These are phyloP conservation scores for Ophonus ardosiacus DNA, from an alignment of 2,888 invertebrate species.

Conservation along the genomic window DNA sequence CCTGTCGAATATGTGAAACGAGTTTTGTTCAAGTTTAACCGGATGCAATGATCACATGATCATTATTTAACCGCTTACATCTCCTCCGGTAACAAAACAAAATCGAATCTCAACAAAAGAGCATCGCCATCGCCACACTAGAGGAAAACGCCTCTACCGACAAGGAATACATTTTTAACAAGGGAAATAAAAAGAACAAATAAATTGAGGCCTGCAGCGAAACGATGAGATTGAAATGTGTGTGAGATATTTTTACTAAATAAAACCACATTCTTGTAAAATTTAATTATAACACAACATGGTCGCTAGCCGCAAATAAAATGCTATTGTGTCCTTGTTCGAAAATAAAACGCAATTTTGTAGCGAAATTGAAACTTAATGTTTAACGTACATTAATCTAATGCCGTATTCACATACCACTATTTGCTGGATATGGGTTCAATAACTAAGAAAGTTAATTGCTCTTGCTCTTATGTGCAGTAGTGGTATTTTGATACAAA, in stretches of 20 bases:
- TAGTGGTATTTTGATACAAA: too few species aligned
- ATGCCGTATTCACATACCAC: too few species aligned
- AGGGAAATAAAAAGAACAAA: constrained; percentile 20
- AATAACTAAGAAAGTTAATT: too few species aligned
- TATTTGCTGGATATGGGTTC: too few species aligned
- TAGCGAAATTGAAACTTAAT: neutral
- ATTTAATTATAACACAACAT: neutral
- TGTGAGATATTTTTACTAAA: neutral
- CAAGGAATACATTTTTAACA: constrained; percentile 9
- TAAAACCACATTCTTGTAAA: neutral
- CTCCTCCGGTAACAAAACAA: constrained; percentile 48
- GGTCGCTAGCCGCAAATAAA: neutral
- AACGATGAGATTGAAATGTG: neutral
- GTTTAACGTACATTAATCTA: too few species aligned
- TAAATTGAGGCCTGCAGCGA: neutral
- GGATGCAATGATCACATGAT: constrained; percentile 54
- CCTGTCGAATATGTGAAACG: constrained; percentile 57
- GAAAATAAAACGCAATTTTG: neutral
- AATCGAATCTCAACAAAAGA: constrained; percentile 46
- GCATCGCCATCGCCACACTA: neutral
- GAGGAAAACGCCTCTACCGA: constrained; percentile 6
- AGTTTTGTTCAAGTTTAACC: constrained; percentile 54
- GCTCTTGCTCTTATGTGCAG: too few species aligned
- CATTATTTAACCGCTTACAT: constrained; percentile 55
- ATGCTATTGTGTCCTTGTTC: neutral